Evolutionary conservation across 2,113 vertebrate species (phyloP).

Genomic region (Chloropsis hardwickii): DNA sequence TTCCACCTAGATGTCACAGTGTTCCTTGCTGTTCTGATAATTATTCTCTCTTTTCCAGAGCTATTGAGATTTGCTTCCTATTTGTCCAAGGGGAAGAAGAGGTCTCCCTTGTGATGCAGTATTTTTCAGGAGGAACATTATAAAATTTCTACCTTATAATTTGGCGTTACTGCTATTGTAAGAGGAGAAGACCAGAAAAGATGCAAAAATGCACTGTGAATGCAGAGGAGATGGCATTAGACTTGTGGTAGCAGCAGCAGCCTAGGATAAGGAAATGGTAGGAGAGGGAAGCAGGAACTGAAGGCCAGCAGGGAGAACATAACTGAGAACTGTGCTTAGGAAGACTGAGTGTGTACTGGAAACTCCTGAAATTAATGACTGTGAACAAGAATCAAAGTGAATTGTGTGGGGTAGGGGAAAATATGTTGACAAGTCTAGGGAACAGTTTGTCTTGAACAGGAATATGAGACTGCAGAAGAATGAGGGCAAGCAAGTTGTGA

Average conservation of each 20-base stretch:
- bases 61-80: neutral
- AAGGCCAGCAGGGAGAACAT: neutral
- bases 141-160: neutral
- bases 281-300: neutral
- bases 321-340: neutral
- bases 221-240: neutral
- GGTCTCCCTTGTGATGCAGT: neutral
- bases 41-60: neutral
- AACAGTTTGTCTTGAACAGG: neutral
- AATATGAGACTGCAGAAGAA: neutral
- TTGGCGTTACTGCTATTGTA: neutral
- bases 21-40: neutral
- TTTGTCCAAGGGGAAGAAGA: neutral
- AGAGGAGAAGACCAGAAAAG: neutral
- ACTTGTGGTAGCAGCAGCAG: neutral
- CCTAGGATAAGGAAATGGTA: neutral
- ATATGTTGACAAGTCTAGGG: neutral
- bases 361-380: neutral
- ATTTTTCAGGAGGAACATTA: neutral
- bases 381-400: neutral
- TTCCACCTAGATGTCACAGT: neutral
- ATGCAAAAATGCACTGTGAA: neutral
- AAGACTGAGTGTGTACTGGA: neutral
- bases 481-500: neutral
- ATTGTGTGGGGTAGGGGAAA: neutral